Percentiles rank a stretch among this genome's conserved stretches.
Conservation (phyloP, 92 coral and sea anemone genomes). For the Desmophyllum pertusum region DNA sequence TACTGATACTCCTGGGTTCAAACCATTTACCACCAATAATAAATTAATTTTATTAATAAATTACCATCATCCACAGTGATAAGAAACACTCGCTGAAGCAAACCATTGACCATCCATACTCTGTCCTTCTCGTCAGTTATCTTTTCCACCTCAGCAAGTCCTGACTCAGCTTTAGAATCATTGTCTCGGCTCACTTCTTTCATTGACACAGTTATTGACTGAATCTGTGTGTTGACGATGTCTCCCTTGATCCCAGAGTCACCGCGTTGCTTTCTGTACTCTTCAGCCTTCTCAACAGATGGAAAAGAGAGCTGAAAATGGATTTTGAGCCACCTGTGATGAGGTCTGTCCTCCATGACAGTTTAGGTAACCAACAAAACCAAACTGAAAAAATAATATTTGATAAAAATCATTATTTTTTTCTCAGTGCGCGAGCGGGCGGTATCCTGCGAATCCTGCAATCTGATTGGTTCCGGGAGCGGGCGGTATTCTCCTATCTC, state of each 20-base stretch:
- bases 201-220: constrained; percentile 18
- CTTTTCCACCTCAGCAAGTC: not conserved
- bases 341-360: constrained; percentile 20
- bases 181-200: constrained; percentile 6
- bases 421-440: too few species aligned
- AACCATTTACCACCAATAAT: too few species aligned
- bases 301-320: constrained; percentile 93
- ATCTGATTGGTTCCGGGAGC: too few species aligned
- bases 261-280: constrained; percentile 39
- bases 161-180: constrained; percentile 18
- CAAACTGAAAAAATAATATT: not conserved
- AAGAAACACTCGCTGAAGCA: constrained; percentile 81
- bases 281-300: constrained; percentile 63
- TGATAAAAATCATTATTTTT: too few species aligned
- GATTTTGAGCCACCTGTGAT: constrained; percentile 66
- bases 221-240: not conserved
- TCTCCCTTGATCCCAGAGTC: not conserved
- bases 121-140: constrained; percentile 36
- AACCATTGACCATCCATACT: constrained; percentile 66
- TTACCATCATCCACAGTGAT: constrained; percentile 78
- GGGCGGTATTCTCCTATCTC: too few species aligned
- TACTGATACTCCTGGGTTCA: too few species aligned
- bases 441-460: too few species aligned
- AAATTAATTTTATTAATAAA: too few species aligned
- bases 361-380: not conserved